Evolutionary conservation across 2,888 invertebrate species (phyloP).

Genomic region (Drosophila prostipennis): DNA sequence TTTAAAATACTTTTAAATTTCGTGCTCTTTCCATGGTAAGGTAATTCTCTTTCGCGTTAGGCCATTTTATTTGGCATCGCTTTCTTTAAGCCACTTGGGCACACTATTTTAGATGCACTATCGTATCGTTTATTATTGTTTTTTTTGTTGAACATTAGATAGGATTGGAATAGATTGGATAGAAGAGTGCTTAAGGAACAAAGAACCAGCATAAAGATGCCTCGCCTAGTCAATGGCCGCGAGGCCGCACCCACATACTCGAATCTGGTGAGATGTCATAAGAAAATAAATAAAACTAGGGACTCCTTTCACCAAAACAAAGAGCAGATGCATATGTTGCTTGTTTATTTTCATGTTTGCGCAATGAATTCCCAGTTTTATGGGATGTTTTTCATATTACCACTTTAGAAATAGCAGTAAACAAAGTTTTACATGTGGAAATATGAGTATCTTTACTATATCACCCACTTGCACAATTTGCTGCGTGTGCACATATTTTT

Average conservation of each 20-base stretch:
- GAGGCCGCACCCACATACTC: conserved; percentile 34
- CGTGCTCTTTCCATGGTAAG: not conserved
- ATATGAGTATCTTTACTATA: not conserved
- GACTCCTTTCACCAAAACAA: not conserved
- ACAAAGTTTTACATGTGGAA: not conserved
- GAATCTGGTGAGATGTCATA: conserved; percentile 15
- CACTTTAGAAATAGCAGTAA: not conserved
- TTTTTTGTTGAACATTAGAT: conserved; percentile 24
- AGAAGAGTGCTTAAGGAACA: conserved; percentile 14
- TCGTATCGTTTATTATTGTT: conserved; percentile 34
- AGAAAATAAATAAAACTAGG: not conserved
- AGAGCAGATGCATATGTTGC: not conserved
- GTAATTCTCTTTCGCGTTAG: not conserved
- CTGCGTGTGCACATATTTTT: conserved; percentile 8
- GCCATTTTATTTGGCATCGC: not conserved
- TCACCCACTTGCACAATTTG: conserved; percentile 8
- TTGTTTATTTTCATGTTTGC: not conserved
- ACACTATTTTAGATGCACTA: conserved; percentile 5
- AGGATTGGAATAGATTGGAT: conserved; percentile 7
- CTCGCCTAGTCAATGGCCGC: conserved; percentile 21
- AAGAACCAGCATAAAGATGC: conserved; percentile 24
- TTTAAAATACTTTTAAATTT: not conserved
- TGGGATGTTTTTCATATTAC: not conserved
- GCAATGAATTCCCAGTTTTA: not conserved
- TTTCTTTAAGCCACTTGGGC: not conserved